phyloP scores from a whole-genome alignment of 2,888 invertebrate genomes.

The Sipha maydis region DNA sequence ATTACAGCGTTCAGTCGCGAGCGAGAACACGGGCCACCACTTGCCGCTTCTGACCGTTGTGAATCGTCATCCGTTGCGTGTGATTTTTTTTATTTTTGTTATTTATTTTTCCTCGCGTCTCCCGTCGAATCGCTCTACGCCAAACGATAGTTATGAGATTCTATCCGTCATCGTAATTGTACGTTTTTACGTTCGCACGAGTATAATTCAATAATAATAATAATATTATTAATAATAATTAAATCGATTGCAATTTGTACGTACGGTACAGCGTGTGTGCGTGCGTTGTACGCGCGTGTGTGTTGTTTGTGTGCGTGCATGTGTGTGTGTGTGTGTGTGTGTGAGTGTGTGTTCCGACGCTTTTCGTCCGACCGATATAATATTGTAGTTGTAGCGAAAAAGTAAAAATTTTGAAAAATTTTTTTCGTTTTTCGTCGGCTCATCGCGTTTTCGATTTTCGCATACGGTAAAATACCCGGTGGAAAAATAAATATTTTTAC shows the following conservation, averaged over 20 bases:
- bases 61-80: slow-evolving; percentile 24
- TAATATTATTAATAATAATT: too few relatives aligned
- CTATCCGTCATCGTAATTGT: too few relatives aligned
- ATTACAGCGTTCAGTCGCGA: slow-evolving; percentile 59
- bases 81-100: background rate
- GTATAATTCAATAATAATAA: too few relatives aligned
- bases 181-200: too few relatives aligned
- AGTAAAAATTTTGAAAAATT: too few relatives aligned
- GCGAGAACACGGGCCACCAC: slow-evolving; percentile 59
- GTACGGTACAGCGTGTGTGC: background rate
- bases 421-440: too few relatives aligned
- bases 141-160: too few relatives aligned
- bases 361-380: background rate
- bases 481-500: background rate
- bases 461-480: too few relatives aligned
- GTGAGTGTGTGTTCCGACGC: too few relatives aligned
- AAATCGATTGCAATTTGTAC: background rate
- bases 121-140: too few relatives aligned
- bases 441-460: too few relatives aligned
- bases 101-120: too few relatives aligned
- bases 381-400: background rate
- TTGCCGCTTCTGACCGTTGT: slow-evolving; percentile 41
- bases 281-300: background rate
- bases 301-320: background rate
- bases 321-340: background rate